These are phyloP conservation scores for Lepus townsendii DNA, from an alignment of 2,797 vertebrate genomes.

Conservation along the genomic window DNA sequence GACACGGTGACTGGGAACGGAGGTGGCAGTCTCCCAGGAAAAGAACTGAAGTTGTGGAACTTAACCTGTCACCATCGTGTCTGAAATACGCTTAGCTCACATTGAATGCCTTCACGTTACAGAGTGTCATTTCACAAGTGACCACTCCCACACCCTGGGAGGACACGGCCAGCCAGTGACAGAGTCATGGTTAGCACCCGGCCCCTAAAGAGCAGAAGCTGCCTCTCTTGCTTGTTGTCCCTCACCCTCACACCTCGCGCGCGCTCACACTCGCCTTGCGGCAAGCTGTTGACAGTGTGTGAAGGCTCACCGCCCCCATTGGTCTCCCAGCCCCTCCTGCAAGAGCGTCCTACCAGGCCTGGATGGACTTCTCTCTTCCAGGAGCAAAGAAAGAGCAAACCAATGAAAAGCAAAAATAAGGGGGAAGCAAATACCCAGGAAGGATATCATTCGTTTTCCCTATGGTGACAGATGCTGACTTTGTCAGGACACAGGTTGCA, in stretches of 20 bases:
- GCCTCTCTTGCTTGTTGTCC: not conserved
- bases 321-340: not conserved
- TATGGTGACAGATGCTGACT: not conserved
- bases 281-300: too few species aligned
- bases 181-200: not conserved
- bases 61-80: not conserved
- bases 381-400: not conserved
- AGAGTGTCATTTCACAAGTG: not conserved
- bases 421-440: not conserved
- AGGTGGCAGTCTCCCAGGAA: not conserved
- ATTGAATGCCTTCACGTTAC: not conserved
- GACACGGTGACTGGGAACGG: not conserved
- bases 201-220: not conserved
- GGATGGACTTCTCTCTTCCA: not conserved
- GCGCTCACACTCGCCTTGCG: not conserved
- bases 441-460: not conserved
- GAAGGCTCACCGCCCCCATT: not conserved
- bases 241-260: not conserved
- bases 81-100: not conserved
- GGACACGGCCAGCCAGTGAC: not conserved
- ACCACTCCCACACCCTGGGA: not conserved
- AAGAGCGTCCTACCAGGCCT: not conserved
- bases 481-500: not conserved
- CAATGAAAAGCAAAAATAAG: not conserved
- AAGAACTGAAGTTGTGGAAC: not conserved